Conservation (phyloP, 2,113 vertebrate genomes). For the Aegypius monachus region DNA sequence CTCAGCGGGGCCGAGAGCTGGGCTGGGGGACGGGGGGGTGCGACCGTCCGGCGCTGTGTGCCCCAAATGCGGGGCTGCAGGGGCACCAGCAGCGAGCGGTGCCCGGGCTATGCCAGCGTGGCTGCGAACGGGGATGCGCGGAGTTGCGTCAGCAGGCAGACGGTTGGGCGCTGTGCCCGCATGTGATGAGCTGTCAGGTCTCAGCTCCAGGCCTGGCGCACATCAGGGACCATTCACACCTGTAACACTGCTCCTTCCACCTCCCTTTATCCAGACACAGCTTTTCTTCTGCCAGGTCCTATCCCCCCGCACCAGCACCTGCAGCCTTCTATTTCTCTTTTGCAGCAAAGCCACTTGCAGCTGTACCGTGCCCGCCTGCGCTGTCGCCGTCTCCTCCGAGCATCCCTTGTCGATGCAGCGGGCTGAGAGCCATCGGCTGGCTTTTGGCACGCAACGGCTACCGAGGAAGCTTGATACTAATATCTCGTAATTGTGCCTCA, state of each 20-base stretch:
- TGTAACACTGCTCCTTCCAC: fast-evolving
- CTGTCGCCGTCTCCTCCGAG: fast-evolving
- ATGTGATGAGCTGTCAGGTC: not conserved
- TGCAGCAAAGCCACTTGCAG: not conserved
- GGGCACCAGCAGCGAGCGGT: not conserved
- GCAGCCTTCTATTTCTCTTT: not conserved
- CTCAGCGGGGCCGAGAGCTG: fast-evolving
- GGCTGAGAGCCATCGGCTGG: not conserved
- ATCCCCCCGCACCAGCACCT: fast-evolving
- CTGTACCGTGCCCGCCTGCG: fast-evolving
- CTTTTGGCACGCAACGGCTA: not conserved
- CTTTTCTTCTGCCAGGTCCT: not conserved
- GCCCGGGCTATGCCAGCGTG: fast-evolving
- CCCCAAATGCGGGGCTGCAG: fast-evolving
- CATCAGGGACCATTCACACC: not conserved
- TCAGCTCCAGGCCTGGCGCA: not conserved
- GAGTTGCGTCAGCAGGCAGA: not conserved
- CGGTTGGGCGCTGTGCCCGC: fast-evolving
- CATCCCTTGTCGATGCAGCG: fast-evolving
- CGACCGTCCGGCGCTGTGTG: fast-evolving
- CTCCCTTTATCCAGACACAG: not conserved
- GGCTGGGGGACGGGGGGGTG: not conserved
- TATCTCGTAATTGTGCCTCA: not conserved
- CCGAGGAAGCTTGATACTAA: not conserved
- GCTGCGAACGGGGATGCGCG: fast-evolving